Conservation (phyloP, 2,113 vertebrate species). For the Myocastor coypus region DNA sequence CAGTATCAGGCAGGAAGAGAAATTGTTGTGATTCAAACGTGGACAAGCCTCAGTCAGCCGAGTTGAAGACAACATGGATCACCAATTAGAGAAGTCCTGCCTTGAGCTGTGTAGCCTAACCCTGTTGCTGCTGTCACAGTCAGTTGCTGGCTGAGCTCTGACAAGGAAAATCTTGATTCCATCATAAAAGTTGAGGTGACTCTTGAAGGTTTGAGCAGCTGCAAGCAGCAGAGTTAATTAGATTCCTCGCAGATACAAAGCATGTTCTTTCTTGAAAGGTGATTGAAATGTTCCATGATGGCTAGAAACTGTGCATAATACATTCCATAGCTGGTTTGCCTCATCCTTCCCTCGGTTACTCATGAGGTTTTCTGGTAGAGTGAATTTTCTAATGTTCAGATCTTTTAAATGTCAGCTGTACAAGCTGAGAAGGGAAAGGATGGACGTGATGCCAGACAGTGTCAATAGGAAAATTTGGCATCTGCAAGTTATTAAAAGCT, state of each 20-base stretch:
- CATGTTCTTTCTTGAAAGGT: not conserved
- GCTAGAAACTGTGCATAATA: not conserved
- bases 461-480: not conserved
- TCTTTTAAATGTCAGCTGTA: not conserved
- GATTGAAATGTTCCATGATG: not conserved
- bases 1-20: not conserved
- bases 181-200: not conserved
- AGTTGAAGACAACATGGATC: not conserved
- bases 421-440: not conserved
- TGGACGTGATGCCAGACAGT: not conserved
- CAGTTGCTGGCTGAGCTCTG: not conserved
- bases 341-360: not conserved
- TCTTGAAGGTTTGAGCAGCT: not conserved
- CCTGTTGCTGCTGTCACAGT: not conserved
- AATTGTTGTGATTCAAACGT: fast-evolving
- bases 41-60: not conserved
- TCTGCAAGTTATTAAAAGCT: not conserved
- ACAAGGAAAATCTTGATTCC: not conserved
- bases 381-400: not conserved
- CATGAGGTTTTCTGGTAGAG: not conserved
- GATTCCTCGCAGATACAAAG: not conserved
- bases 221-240: not conserved
- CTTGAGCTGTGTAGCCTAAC: not conserved
- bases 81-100: not conserved
- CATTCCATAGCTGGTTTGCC: not conserved